A percentile compares a stretch with the other conserved stretches of the same genome.
phyloP scores from a whole-genome alignment of 1,140 invertebrate genomes.

The Maniola jurtina region DNA sequence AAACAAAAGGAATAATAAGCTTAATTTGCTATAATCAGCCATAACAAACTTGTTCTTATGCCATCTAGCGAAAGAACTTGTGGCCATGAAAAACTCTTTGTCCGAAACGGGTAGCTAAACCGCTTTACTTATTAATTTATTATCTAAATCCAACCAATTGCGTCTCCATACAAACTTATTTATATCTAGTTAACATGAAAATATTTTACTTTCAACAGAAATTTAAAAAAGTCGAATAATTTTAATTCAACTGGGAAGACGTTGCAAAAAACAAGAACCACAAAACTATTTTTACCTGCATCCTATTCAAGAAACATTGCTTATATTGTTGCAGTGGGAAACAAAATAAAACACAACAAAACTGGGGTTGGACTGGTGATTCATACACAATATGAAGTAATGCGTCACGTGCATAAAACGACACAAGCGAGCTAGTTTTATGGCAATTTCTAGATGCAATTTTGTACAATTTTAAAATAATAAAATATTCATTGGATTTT shows the following conservation, averaged over 20 bases:
- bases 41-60: no score
- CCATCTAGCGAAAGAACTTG: no score
- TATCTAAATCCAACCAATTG: no score
- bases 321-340: slow-evolving; percentile 21
- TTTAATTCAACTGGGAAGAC: neutral
- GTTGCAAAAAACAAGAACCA: slow-evolving; percentile 7
- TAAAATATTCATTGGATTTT: no score
- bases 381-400: slow-evolving; percentile 23
- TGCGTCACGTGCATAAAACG: slow-evolving; percentile 15
- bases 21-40: no score
- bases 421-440: neutral
- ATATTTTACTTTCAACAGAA: no score
- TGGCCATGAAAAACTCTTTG: no score
- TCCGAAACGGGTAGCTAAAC: no score
- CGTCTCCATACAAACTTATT: no score
- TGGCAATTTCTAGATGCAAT: neutral
- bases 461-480: neutral
- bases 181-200: no score
- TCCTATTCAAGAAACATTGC: slow-evolving; percentile 21
- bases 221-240: neutral
- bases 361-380: slow-evolving; percentile 20
- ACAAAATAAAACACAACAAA: slow-evolving; percentile 16
- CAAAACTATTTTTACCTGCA: slow-evolving; percentile 15
- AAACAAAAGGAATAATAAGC: no score
- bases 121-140: no score